Base-by-base conservation (phyloP, 1,140 invertebrate genomes). In the Lepidurus arcticus region DNA sequence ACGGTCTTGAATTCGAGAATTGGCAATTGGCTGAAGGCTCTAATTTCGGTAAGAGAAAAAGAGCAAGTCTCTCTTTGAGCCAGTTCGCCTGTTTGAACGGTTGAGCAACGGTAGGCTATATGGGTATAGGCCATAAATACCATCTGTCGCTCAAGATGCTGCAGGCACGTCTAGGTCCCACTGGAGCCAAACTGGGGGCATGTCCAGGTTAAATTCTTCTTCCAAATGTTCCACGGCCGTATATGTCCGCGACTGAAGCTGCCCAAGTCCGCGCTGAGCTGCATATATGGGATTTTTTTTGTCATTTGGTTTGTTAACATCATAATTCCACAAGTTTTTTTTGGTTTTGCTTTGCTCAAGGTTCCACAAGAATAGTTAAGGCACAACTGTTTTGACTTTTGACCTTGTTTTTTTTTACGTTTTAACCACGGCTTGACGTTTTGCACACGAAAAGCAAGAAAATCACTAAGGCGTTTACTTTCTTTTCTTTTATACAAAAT, bases 381-480 rank as follows among this genome's bases (percentile, higher is more conserved):
- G 53, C 53, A 65, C 53, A 65, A 13, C n/a, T 1, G 13, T 65
- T 13, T 65, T 65, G 53, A 65, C 21, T 65, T 65, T 65, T 65
- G 6, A n/a, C 8, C n/a, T 4, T 4, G 34, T 34, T 34, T 34
- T 34, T 34, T 4, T 34, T 34, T 34, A 34, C 34, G 34, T 34
- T 65, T 13, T n/a, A 65, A 16, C 53, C 6, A 7, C 53, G 16
- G 6, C 21, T 74, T 43, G 8, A 13, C 26, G 24, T 45, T 42
- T 42, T 53, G 47, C 43, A 78, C 65, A 73, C 6, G 9, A 24
- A 77, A 75, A 74, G 78, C 53, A 77, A 80, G 75, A 80, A 80
- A 80, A 78, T 78, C 79, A 76, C 79, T 80, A 77, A 34, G 74
- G 43, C 74, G 45, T 76, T 76, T 44, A 53, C 74, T 75, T 76